Conservation (phyloP, 2,888 invertebrate species). For the Cheilosia soror region DNA sequence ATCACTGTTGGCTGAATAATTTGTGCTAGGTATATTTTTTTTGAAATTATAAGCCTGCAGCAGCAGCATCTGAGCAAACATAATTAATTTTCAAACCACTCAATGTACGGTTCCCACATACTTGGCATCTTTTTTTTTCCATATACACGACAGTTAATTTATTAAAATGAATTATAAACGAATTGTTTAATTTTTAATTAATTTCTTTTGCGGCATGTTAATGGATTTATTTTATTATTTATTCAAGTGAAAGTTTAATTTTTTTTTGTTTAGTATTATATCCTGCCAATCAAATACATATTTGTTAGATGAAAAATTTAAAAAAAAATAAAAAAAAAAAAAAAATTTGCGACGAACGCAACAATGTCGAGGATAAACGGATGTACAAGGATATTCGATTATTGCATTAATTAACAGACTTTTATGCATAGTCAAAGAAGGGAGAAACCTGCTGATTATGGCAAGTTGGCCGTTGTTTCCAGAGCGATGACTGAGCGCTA, state of each 20-base stretch:
- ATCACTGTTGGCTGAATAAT: constrained; percentile 18
- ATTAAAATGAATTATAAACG: constrained; percentile 27
- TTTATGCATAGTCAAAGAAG: constrained; percentile 6
- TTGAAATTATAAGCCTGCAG: constrained; percentile 12
- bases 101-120: not conserved
- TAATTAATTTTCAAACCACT: constrained; percentile 26
- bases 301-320: constrained; percentile 3
- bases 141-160: constrained; percentile 5
- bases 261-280: not conserved
- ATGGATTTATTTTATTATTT: constrained; percentile 16
- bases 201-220: constrained; percentile 17
- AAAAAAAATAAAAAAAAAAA: not conserved
- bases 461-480: not conserved
- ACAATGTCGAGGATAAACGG: not conserved
- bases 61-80: constrained; percentile 37
- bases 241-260: not conserved
- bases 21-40: not conserved
- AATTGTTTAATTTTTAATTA: constrained; percentile 36
- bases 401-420: constrained; percentile 22
- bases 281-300: constrained; percentile 10
- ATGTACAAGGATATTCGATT: too few relatives aligned
- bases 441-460: not conserved
- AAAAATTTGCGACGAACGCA: not conserved
- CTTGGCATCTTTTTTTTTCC: not conserved
- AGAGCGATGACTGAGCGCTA: not conserved